Conservation (phyloP, 2,113 vertebrate genomes). For the Perca schrenkii region DNA sequence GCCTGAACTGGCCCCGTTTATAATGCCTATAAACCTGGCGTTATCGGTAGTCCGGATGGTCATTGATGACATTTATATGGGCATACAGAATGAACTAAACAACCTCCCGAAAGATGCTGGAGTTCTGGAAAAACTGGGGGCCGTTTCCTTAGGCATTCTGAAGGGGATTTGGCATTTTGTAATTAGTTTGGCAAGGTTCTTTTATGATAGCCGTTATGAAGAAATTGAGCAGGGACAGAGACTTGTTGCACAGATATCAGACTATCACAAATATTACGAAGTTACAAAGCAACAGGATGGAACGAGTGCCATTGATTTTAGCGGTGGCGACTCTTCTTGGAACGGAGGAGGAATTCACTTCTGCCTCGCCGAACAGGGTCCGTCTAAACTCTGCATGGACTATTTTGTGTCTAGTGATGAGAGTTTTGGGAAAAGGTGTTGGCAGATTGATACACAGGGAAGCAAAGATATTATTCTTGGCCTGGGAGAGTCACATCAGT, state of each 20-base stretch:
- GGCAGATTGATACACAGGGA: constrained; percentile 24
- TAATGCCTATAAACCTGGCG: constrained; percentile 19
- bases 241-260: constrained; percentile 61
- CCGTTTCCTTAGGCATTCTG: background rate
- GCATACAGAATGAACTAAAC: constrained; percentile 41
- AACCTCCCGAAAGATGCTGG: constrained; percentile 52
- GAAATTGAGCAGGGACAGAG: constrained; percentile 62
- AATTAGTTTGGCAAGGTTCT: background rate
- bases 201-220: constrained; percentile 40
- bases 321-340: constrained; percentile 46
- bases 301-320: constrained; percentile 51
- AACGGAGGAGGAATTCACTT: constrained; percentile 66
- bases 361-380: constrained; percentile 52
- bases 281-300: constrained; percentile 14
- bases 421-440: constrained; percentile 24
- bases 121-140: constrained; percentile 23
- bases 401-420: constrained; percentile 55
- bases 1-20: constrained; percentile 56
- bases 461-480: constrained; percentile 68
- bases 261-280: constrained; percentile 55
- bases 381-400: constrained; percentile 62
- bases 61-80: constrained; percentile 56
- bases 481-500: constrained; percentile 54
- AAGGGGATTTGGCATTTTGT: background rate
- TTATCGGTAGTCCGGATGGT: constrained; percentile 52